These are phyloP conservation scores for Lycia hirtaria DNA, from an alignment of 2,888 invertebrate genomes.

Conservation along the genomic window DNA sequence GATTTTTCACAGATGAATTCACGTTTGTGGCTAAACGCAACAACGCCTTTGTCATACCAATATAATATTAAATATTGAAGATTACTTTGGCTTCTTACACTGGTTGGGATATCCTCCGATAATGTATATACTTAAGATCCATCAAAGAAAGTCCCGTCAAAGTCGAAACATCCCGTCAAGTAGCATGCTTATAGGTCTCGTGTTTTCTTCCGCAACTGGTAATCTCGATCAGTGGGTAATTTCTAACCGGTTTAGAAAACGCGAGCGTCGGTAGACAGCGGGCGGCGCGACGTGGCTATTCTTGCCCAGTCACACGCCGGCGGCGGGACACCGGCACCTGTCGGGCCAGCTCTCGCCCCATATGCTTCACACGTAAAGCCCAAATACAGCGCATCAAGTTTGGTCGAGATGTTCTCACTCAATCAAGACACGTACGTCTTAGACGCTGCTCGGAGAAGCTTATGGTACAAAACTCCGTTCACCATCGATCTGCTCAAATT, in stretches of 20 bases:
- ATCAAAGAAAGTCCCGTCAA: conserved; percentile 70
- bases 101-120: background rate
- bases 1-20: conserved; percentile 47
- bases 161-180: conserved; percentile 62
- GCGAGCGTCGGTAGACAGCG: conserved; percentile 59
- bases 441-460: conserved; percentile 11
- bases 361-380: conserved; percentile 53
- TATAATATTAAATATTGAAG: background rate
- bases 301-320: conserved; percentile 47
- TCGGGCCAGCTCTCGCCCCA: conserved; percentile 68
- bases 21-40: conserved; percentile 26
- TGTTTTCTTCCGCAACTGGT: conserved; percentile 81
- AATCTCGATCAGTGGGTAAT: conserved; percentile 84
- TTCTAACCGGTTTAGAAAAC: conserved; percentile 86
- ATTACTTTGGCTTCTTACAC: background rate
- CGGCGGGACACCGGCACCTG: conserved; percentile 45
- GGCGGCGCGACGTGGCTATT: conserved; percentile 52
- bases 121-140: conserved; percentile 37
- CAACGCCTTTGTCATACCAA: conserved; percentile 1
- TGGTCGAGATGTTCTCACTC: conserved; percentile 34
- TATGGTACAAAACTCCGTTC: conserved; percentile 27
- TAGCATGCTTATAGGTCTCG: conserved; percentile 71
- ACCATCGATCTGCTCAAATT: background rate
- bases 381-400: conserved; percentile 52
- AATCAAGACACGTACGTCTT: conserved; percentile 37